Evolutionary conservation across 2,113 vertebrate genomes (phyloP), one percentile per base, ranked within the genome.

Genomic region (Pangasianodon gigas): DNA sequence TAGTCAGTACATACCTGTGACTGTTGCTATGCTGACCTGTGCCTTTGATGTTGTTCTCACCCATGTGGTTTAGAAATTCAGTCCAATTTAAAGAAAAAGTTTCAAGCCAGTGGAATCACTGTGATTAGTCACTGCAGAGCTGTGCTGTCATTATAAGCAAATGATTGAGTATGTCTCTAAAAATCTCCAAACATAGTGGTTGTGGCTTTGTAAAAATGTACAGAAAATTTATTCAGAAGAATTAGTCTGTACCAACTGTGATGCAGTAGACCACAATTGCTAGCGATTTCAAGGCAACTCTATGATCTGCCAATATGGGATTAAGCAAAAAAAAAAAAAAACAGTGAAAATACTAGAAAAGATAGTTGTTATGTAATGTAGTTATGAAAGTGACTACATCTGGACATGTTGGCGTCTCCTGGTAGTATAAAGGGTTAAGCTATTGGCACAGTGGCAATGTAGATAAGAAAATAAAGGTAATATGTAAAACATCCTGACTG

Each of bases 31-130:
- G 26, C 18, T 58, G 44, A 52, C 16, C 48, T 60, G 77, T 87
- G 89, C 52, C 77, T 48, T 54, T 88, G 51, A 58, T 18, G 24
- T 74, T 58, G 26, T 54, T 32, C 58, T 85, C 37, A 67, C 69
- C n/a, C 29, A 71, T 6, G 74, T 88, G 82, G 48, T 62, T 85
- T 62, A 13, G 58, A 75, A 21, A 75, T 54, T 7, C 75, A 69
- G 29, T 69, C 48, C 16, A 46, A 79, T 26, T 79, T n/a, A 56
- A 58, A 62, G 54, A 7, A 54, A 32, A 24, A 0, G 32, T 8
- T 29, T 44, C 0, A 51, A 54, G 18, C 10, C 4, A 19, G 13
- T 67, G 60, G 13, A 51, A 19, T 85, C 26, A 46, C 60, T 51
- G 44, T 46, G 11, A 52, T 81, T 54, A 81, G 48, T 18, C n/a